A percentile compares a stretch with the other conserved stretches of the same genome.
phyloP scores from a whole-genome alignment of 2,113 vertebrate genomes.

The Syngnathus scovelli region DNA sequence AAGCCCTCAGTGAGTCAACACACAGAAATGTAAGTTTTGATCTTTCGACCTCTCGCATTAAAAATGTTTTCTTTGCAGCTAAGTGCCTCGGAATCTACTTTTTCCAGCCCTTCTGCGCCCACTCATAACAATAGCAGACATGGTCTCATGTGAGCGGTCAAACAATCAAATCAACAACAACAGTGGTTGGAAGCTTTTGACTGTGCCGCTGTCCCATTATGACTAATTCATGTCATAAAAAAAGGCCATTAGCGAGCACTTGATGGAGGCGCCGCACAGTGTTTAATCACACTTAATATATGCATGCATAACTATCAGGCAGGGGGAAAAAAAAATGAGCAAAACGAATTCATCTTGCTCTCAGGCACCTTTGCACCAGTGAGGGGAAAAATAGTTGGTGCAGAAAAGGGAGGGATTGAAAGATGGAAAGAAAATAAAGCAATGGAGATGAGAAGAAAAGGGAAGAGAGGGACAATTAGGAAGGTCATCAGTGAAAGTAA shows the following conservation, averaged over 20 bases:
- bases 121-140: constrained; percentile 46
- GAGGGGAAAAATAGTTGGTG: constrained; percentile 1
- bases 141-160: constrained; percentile 53
- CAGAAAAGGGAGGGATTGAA: constrained; percentile 14
- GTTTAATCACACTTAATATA: constrained; percentile 77
- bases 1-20: constrained; percentile 53
- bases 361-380: constrained; percentile 56
- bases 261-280: constrained; percentile 68
- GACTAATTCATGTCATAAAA: constrained; percentile 76
- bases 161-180: constrained; percentile 60
- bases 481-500: neutral
- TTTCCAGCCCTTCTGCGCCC: constrained; percentile 32
- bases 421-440: constrained; percentile 1
- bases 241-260: constrained; percentile 75
- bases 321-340: constrained; percentile 15
- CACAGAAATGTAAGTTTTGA: constrained; percentile 43
- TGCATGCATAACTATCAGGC: constrained; percentile 65
- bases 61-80: constrained; percentile 18
- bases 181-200: constrained; percentile 57
- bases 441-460: neutral
- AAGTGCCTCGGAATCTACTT: constrained; percentile 34
- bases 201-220: constrained; percentile 65
- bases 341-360: constrained; percentile 63
- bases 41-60: constrained; percentile 22
- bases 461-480: no score